These are phyloP conservation scores for Caiman crocodilus DNA, from an alignment of 2,797 vertebrate species.

Conservation along the genomic window DNA sequence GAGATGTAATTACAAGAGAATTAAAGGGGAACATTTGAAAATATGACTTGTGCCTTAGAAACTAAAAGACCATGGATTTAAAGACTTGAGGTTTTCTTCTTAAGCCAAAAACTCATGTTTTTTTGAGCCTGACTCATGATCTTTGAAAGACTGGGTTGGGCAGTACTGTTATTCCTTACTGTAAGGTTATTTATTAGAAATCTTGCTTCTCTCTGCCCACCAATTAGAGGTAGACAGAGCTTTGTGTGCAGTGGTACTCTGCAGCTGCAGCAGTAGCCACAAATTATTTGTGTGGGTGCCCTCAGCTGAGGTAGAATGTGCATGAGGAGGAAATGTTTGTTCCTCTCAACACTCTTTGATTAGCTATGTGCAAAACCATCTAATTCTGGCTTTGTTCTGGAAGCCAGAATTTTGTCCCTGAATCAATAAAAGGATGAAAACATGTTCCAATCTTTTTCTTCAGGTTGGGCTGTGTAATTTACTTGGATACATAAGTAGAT, in stretches of 20 bases:
- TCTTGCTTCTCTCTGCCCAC: not conserved
- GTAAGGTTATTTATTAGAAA: not conserved
- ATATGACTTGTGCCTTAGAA: not conserved
- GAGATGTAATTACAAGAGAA: not conserved
- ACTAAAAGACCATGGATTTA: not conserved
- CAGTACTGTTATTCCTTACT: not conserved
- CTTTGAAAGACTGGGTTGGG: not conserved
- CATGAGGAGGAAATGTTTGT: not conserved
- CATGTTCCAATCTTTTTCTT: not conserved
- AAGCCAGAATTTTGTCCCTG: not conserved
- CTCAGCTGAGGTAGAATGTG: not conserved
- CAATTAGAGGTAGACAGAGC: not conserved
- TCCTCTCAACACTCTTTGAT: not conserved
- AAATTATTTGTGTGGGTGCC: not conserved
- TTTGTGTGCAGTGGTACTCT: not conserved
- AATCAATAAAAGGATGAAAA: not conserved
- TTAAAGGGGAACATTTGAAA: not conserved
- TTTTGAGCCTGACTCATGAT: not conserved
- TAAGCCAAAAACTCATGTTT: not conserved
- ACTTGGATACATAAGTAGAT: not conserved
- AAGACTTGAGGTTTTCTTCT: not conserved
- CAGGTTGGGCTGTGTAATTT: not conserved
- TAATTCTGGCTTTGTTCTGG: not conserved
- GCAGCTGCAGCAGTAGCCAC: not conserved
- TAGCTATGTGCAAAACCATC: not conserved